Evolutionary conservation across 2,113 vertebrate genomes (phyloP), one percentile per base, ranked within the genome.

Genomic region (Chaetops frenatus): DNA sequence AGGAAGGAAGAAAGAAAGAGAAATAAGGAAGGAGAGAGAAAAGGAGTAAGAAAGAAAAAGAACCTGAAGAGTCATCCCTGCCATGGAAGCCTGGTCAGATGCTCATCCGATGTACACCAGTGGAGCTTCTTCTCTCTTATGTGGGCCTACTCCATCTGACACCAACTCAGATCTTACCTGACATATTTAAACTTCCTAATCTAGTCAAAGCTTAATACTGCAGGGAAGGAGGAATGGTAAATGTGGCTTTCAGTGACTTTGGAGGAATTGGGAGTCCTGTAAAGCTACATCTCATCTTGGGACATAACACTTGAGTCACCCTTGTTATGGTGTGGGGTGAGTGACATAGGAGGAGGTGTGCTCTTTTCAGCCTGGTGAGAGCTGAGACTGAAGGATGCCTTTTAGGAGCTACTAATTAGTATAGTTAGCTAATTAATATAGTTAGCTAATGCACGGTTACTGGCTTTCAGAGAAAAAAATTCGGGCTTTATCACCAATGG

Each of bases 291-390:
- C 19, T 8, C 17, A 15, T 35, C 38, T 38, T 71, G 35, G 29
- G 42, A 54, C 0, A 0, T 1, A 62, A 40, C 40, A 10, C 27
- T 81, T 0, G 0, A 15, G 67, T 33, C 29, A 24, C 19, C 8
- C 10, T 81, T 16, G 10, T 71, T 16, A 10, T 42, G 47, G 8
- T 2, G 1, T 21, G 16, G 9, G 33, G 9, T 35, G 38, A 62
- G 42, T 18, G 44, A 47, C 15, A 18, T 6, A 51, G 48, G 53
- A 74, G 85, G 19, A 12, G 0, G 11, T 14, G 28, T 45, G 38
- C 20, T 61, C 25, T 76, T 65, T 56, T 82, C 53, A 76, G 28
- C n/a, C 24, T 45, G 29, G 3, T 67, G 18, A 71, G 21, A 64
- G 35, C 33, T 5, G 9, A 50, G 4, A 31, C 19, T 36, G 61